phyloP scores from a whole-genome alignment of 2,888 invertebrate species.

The Synanthedon formicaeformis region DNA sequence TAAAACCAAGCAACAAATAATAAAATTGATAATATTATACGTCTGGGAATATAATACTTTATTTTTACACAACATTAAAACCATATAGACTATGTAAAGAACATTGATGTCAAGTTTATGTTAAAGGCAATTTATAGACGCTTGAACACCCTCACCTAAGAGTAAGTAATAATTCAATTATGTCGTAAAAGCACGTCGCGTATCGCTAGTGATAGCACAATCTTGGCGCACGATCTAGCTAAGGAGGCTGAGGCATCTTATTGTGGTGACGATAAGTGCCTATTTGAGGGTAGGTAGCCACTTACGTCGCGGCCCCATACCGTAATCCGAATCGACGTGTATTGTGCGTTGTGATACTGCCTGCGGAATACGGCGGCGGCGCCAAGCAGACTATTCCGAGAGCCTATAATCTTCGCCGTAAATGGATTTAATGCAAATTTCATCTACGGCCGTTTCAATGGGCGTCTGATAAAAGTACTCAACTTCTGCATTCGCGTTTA shows the following conservation, averaged over 20 bases:
- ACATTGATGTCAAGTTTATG: neutral
- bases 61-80: no score
- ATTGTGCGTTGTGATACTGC: constrained; percentile 47
- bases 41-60: no score
- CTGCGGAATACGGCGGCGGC: constrained; percentile 31
- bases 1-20: no score
- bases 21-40: no score
- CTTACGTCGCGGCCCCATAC: constrained; percentile 52
- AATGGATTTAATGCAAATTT: constrained; percentile 61
- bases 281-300: constrained; percentile 56
- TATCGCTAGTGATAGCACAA: constrained; percentile 49
- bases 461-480: constrained; percentile 32
- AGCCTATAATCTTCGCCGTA: constrained; percentile 51
- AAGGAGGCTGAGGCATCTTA: constrained; percentile 55
- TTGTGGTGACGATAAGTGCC: constrained; percentile 56
- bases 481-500: constrained; percentile 12
- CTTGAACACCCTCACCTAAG: constrained; percentile 1
- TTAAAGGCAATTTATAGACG: neutral
- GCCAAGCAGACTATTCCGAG: constrained; percentile 39
- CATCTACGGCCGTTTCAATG: constrained; percentile 38
- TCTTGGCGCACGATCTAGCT: constrained; percentile 45
- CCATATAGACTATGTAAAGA: neutral
- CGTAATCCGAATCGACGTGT: constrained; percentile 58
- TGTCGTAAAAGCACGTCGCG: constrained; percentile 45
- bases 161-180: constrained; percentile 57